Conservation (phyloP, 2,888 invertebrate genomes). For the Trissonchulus latispiculum region DNA sequence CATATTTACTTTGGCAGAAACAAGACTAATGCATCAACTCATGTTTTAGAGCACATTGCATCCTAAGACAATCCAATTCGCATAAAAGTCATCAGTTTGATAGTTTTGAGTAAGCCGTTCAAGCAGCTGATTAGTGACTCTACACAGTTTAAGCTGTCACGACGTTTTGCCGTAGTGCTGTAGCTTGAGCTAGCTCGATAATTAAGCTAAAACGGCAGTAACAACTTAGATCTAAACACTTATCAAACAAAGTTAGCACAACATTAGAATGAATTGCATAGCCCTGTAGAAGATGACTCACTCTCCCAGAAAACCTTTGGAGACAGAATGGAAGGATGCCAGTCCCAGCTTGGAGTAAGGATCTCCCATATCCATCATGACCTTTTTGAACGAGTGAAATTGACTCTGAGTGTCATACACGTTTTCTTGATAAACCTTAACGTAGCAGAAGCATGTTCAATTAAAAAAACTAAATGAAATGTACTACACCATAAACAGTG, state of each 20-base stretch:
- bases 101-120: too few relatives aligned
- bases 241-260: not conserved
- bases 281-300: conserved; percentile 45
- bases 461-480: not conserved
- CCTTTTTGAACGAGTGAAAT: conserved; percentile 92
- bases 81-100: too few relatives aligned
- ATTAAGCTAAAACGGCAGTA: not conserved
- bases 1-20: too few relatives aligned
- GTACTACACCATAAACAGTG: too few relatives aligned
- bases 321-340: conserved; percentile 89
- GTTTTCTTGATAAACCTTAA: conserved; percentile 79
- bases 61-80: too few relatives aligned
- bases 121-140: too few relatives aligned
- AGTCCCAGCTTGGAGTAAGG: conserved; percentile 73
- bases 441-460: conserved; percentile 14
- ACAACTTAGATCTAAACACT: not conserved
- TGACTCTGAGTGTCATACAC: conserved; percentile 74
- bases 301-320: conserved; percentile 67
- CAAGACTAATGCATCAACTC: too few relatives aligned
- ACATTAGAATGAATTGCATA: not conserved
- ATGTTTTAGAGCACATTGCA: too few relatives aligned
- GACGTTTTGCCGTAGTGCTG: not conserved
- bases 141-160: too few relatives aligned
- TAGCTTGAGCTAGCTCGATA: not conserved
- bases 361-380: conserved; percentile 75